A percentile compares a stretch with the other conserved stretches of the same genome.
phyloP scores from a whole-genome alignment of 2,797 vertebrate genomes.

The Lepus oiostolus region DNA sequence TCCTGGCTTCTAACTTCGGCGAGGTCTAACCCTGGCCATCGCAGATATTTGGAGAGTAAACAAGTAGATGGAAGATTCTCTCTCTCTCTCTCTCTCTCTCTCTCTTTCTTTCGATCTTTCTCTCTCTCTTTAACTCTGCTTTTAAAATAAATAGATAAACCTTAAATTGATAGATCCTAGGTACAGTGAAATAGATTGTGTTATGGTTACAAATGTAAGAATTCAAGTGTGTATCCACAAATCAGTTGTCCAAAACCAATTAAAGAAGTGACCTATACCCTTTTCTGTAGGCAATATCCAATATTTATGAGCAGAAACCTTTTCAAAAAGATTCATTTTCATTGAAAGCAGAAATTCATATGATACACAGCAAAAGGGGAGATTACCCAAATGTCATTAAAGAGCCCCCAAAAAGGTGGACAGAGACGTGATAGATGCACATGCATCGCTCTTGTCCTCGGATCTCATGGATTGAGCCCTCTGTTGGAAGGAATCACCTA shows the following conservation, averaged over 20 bases:
- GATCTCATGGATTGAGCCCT: not conserved
- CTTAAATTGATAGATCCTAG: not conserved
- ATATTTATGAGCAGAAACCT: conserved; percentile 14
- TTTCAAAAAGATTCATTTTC: not conserved
- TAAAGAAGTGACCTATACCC: not conserved
- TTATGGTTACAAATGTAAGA: not conserved
- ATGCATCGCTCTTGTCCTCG: not conserved
- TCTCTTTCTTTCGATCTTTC: no score
- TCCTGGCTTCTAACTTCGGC: no score
- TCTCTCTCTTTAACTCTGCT: no score
- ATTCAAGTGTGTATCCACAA: conserved; percentile 46
- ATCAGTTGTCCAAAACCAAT: conserved; percentile 37
- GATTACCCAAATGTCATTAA: not conserved
- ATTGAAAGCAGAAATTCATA: conserved; percentile 55
- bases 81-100: no score
- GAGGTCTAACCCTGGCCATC: no score
- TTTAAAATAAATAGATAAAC: no score
- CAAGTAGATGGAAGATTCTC: no score
- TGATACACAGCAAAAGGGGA: not conserved
- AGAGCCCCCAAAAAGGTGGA: not conserved
- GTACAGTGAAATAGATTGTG: conserved; percentile 48
- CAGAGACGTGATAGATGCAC: not conserved
- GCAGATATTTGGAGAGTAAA: no score
- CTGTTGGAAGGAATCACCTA: not conserved
- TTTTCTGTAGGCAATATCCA: not conserved